Evolutionary conservation across 2,797 vertebrate species (phyloP).

Genomic region (Sebastes cheni): DNA sequence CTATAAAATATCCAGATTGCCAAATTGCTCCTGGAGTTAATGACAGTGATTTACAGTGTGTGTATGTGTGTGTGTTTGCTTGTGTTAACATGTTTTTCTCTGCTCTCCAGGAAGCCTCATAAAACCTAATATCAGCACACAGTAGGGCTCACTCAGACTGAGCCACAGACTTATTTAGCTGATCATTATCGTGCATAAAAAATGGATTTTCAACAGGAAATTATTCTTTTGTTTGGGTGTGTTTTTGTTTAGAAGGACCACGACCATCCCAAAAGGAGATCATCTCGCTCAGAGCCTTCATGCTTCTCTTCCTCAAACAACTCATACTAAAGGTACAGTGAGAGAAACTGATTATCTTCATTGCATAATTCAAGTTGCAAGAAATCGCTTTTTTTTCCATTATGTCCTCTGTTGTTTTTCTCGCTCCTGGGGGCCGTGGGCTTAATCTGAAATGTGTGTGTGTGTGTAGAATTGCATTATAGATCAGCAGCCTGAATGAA

Average conservation of each 20-base stretch:
- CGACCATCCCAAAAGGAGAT: slow-evolving; percentile 98
- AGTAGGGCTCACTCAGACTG: slow-evolving; percentile 26
- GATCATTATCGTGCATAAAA: slow-evolving; percentile 30
- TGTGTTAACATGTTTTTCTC: slow-evolving; percentile 45
- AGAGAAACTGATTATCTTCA: slow-evolving; percentile 28
- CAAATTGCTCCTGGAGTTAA: slow-evolving; percentile 90
- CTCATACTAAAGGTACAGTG: slow-evolving; percentile 94
- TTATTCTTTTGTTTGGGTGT: slow-evolving; percentile 33
- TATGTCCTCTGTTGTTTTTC: slow-evolving; percentile 40
- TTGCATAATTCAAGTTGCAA: slow-evolving; percentile 14
- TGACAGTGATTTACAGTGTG: slow-evolving; percentile 57
- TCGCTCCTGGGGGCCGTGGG: background rate
- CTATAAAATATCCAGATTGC: slow-evolving; percentile 76
- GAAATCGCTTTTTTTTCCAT: slow-evolving; percentile 29
- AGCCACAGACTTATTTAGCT: slow-evolving; percentile 2
- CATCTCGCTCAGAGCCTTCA: slow-evolving; percentile 96
- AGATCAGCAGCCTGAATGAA: slow-evolving; percentile 44
- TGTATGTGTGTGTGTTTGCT: slow-evolving; percentile 4
- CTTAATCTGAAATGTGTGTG: slow-evolving; percentile 39
- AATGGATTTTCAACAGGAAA: slow-evolving; percentile 44
- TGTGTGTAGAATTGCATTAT: slow-evolving; percentile 53
- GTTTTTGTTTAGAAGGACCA: slow-evolving; percentile 89
- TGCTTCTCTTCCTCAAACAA: slow-evolving; percentile 99
- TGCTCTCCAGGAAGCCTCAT: slow-evolving; percentile 49
- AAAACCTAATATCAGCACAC: slow-evolving; percentile 48